Evolutionary conservation across 2,797 vertebrate genomes (phyloP).

Genomic region (Melanotaenia pygmaea): DNA sequence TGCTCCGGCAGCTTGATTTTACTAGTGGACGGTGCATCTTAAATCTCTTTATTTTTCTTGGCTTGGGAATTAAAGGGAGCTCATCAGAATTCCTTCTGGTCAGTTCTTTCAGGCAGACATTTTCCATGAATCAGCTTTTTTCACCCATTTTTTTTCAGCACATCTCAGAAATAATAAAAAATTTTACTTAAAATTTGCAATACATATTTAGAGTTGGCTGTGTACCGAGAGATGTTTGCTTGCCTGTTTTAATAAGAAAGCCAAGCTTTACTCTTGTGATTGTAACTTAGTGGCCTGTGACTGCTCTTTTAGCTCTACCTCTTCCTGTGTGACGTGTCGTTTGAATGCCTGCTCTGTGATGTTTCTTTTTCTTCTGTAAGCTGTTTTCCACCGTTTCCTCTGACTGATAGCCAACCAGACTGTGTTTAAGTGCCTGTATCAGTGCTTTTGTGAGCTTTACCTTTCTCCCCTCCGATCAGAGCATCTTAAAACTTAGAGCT

Average conservation of each 20-base stretch:
- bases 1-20: conserved; percentile 14
- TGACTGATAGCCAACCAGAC: conserved; percentile 40
- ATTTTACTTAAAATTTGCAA: neutral
- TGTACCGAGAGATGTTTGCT: conserved; percentile 27
- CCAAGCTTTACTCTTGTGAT: conserved; percentile 50
- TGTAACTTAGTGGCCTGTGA: conserved; percentile 69
- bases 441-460: conserved; percentile 85
- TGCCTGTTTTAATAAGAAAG: conserved; percentile 59
- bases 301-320: conserved; percentile 48
- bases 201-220: neutral
- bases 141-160: neutral
- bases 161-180: neutral
- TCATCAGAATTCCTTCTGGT: conserved; percentile 28
- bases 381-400: conserved; percentile 54
- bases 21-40: conserved; percentile 65
- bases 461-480: conserved; percentile 83
- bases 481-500: conserved; percentile 75
- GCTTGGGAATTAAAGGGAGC: conserved; percentile 58
- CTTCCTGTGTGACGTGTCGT: conserved; percentile 63
- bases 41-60: conserved; percentile 38
- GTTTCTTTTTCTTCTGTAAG: conserved; percentile 58
- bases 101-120: conserved; percentile 46
- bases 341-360: conserved; percentile 66
- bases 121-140: conserved; percentile 11
- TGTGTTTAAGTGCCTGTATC: conserved; percentile 73